Base-by-base conservation (phyloP, 2,113 vertebrate genomes). In the Promerops cafer region DNA sequence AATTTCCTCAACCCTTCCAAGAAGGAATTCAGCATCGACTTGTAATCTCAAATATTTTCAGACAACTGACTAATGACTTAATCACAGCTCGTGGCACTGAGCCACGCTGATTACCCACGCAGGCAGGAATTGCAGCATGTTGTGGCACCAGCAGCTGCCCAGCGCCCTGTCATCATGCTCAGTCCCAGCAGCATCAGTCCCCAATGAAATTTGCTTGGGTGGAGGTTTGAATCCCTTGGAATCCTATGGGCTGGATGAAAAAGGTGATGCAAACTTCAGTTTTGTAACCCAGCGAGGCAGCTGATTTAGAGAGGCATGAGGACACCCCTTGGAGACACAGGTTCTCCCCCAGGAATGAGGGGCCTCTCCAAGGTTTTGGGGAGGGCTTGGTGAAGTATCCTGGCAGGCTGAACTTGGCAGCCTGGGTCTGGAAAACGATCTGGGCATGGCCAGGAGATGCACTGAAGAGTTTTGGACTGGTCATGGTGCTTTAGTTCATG, bases 1-100 rank as follows among this genome's bases (percentile, higher is more conserved):
- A 5, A 78, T 86, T 47, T 65, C 23, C 54, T 95, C 87, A 94
- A 76, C 79, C 66, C 83, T 76, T 91, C 83, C 82, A 44, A 74
- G 66, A 64, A 68, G 80, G 78, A 90, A 65, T 59, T 94, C 81
- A 64, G 74, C 65, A 23, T 44, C 54, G 74, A 94, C 27, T 96
- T 83, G 72, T 84, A 87, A 97, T 95, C 94, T 96, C 78, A 92
- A 71, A 63, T 60, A 83, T 94, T 95, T 96, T 94, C 92, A 94
- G 37, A 22, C 13, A 33, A 75, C 83, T 96, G 92, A 96, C 95
- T 95, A 95, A 97, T 78, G 91, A 66, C 79, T 95, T 96, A 95
- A 97, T 96, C 96, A 92, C 40, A 90, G 79, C 96, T 96, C 26
- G 15, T 71, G 87, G 81, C 82, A 33, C 83, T 6, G 47, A 91